A percentile compares a stretch with the other conserved stretches of the same genome.
phyloP scores from a whole-genome alignment of 2,888 invertebrate genomes.

The Epistrophe grossulariae region DNA sequence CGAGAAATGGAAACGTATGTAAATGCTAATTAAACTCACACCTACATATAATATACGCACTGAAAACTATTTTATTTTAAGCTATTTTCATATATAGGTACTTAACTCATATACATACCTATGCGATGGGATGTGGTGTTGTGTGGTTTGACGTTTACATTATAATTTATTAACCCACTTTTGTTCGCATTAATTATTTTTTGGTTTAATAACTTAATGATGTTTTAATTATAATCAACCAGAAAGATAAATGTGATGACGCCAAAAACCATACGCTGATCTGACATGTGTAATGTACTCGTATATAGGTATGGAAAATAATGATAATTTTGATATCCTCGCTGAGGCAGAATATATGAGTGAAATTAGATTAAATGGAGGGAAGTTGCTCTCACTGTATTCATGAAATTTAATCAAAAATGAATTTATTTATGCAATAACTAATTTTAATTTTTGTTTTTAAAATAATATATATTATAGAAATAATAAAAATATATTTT shows the following conservation, averaged over 20 bases:
- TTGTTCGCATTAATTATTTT: conserved; percentile 64
- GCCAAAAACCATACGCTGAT: neutral
- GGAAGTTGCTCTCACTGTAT: neutral
- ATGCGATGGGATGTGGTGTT: neutral
- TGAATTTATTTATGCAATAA: neutral
- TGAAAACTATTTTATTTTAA: neutral
- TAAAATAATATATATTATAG: too few species aligned
- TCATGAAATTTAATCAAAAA: neutral
- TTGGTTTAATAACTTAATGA: conserved; percentile 63
- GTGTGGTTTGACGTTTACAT: neutral
- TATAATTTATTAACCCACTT: conserved; percentile 54
- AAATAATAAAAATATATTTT: too few species aligned
- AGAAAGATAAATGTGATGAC: conserved; percentile 54
- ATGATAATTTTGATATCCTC: neutral
- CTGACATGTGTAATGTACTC: neutral
- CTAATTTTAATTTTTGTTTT: too few species aligned
- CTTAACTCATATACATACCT: neutral
- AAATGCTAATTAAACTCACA: conserved; percentile 49
- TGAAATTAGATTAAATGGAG: conserved; percentile 9
- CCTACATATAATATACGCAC: neutral
- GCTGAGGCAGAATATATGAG: neutral
- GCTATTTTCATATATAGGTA: neutral
- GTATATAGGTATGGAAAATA: neutral
- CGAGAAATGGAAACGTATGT: conserved; percentile 9
- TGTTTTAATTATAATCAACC: conserved; percentile 71